Evolutionary conservation across 2,797 vertebrate genomes (phyloP), one percentile per base, ranked within the genome.

Genomic region (Anas acuta): DNA sequence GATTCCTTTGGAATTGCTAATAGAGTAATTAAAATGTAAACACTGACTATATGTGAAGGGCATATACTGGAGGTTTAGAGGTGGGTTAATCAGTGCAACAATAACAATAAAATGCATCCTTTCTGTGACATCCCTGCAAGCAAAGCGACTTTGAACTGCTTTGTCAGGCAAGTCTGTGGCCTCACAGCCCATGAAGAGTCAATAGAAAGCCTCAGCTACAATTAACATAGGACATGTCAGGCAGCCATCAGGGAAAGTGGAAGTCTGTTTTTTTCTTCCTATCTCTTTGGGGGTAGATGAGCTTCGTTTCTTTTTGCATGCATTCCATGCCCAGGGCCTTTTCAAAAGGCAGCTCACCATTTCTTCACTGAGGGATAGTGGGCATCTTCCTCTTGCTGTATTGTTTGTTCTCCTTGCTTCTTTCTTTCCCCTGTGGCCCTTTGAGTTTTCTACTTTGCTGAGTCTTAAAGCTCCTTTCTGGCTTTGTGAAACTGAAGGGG

Each of bases 11-110:
- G 84, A 95, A 89, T 37, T 35, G 73, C 16, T 91, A 7, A 16
- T 81, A 78, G 25, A 39, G 66, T 93, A 72, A 87, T 85, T 87
- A 84, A 87, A 95, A 87, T 76, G 58, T 91, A 89, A 94, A 70
- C 62, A 51, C 15, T 47, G 39, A 41, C 75, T 65, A 6, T n/a
- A 58, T 75, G 30, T 53, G 65, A 84, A 41, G 16, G 72, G 51
- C 72, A 45, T 19, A 45, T 45, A 77, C 54, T 51, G 35, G 83
- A 56, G 41, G n/a, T 81, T 95, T 91, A 89, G 65, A 53, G 11
- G 18, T 21, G 21, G 79, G 83, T 92, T 91, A 89, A 89, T 94
- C 64, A 74, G 81, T 90, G 73, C 28, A 90, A 51, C 75, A 74
- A 41, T 87, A 86, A 65, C 56, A 80, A 39, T 93, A 83, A 87